Base-by-base conservation (phyloP, 2,797 vertebrate species). In the Simalia tracyae region DNA sequence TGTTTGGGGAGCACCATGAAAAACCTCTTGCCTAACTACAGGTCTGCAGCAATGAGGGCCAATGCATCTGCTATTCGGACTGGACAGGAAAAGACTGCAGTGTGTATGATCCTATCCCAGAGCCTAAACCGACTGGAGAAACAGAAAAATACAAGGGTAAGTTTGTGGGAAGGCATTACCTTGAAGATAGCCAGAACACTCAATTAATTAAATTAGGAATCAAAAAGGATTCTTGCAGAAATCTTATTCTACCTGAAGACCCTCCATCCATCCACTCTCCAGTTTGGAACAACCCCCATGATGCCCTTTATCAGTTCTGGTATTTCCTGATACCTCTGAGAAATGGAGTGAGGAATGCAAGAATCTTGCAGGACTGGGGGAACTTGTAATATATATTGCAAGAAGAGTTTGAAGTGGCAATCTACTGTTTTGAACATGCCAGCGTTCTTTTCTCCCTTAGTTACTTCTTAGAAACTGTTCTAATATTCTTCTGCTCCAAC, bases 1-100 rank as follows among this genome's bases (percentile, higher is more conserved):
- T 28, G 10, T 85, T 85, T 54, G 42, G 15, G 76, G 50, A 46
- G 2, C 31, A 57, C 31, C 31, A 9, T 46, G n/a, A 28, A 28
- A 63, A 31, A 4, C 4, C 31, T 87, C 5, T 89, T 60, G 17
- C 36, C 63, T 66, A 26, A 17, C 89, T 56, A 0, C 88, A 99
- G 99, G 98, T 98, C 22, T 99, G 99, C 97, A 99, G 99, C 95
- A 99, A 99, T 0, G 98, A 99, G 95, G 99, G 98, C 93, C 99
- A 99, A 94, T 99, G 99, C 93, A 99, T 99, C 98, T 99, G 99
- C 93, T 98, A 98, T 95, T 93, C 98, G 0, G 98, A 99, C 96
- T 99, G 98, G 98, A 99, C 99, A 0, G 99, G 99, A 94, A 99
- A 99, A 96, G 99, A 99, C 97, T 99, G 99, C 98, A 99, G 99